Evolutionary conservation across 23 tunicate genomes (phyloP).

Genomic region (Corella eumyota): DNA sequence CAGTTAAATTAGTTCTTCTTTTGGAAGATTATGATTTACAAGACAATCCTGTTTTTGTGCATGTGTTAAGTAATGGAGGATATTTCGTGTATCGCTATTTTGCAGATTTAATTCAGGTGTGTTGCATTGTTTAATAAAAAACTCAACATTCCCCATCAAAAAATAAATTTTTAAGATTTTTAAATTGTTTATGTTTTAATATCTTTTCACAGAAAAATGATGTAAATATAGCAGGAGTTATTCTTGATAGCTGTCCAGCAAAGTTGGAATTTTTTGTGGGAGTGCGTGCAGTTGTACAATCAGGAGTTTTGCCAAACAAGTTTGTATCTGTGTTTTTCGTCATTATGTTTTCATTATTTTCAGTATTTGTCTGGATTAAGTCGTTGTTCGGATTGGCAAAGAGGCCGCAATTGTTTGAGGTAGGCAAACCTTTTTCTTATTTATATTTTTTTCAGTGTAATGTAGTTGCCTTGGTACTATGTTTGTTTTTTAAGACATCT

Average conservation of each 20-base stretch:
- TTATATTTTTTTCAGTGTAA: no score
- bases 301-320: slow-evolving; percentile 12
- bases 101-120: slow-evolving; percentile 46
- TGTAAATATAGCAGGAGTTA: slow-evolving; percentile 38
- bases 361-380: neutral
- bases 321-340: slow-evolving; percentile 6
- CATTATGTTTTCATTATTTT: slow-evolving; percentile 8
- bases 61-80: slow-evolving; percentile 89
- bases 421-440: slow-evolving; percentile 1
- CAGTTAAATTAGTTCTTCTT: slow-evolving; percentile 50
- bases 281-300: slow-evolving; percentile 11
- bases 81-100: slow-evolving; percentile 42
- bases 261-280: slow-evolving; percentile 18
- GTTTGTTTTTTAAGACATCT: no score
- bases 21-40: slow-evolving; percentile 80
- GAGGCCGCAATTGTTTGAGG: slow-evolving; percentile 10
- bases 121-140: neutral
- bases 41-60: slow-evolving; percentile 60
- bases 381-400: neutral
- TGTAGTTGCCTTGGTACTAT: neutral
- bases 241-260: slow-evolving; percentile 66
- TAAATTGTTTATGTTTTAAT: neutral
- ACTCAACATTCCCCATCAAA: no score
- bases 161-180: no score
- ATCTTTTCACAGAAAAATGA: slow-evolving; percentile 32